phyloP scores from a whole-genome alignment of 2,888 invertebrate genomes.

The Morpho achilles region DNA sequence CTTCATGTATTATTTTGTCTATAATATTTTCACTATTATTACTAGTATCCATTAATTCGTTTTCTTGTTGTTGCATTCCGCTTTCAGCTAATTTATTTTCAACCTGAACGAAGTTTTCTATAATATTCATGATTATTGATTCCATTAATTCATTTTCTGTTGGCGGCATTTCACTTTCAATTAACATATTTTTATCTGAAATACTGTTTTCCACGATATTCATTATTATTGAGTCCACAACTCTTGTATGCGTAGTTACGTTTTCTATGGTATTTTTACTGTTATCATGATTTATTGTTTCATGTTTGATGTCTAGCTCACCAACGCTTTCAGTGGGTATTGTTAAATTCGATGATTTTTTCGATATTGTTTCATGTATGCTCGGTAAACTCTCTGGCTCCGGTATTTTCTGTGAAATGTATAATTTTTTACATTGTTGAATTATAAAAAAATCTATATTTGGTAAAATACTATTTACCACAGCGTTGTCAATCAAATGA shows the following conservation, averaged over 20 bases:
- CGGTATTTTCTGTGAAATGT: neutral
- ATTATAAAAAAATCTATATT: neutral
- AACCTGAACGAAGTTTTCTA: too few relatives aligned
- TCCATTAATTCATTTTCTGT: neutral
- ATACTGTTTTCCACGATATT: neutral
- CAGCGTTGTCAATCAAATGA: slow-evolving; percentile 44
- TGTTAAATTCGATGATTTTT: neutral
- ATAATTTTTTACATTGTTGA: neutral
- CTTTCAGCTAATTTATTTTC: too few relatives aligned
- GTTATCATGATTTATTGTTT: too few relatives aligned
- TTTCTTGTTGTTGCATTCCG: too few relatives aligned
- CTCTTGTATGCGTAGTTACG: too few relatives aligned
- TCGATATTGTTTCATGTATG: neutral
- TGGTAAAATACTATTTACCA: slow-evolving; percentile 39
- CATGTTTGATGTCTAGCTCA: too few relatives aligned
- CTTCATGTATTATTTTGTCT: neutral
- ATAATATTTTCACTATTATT: neutral
- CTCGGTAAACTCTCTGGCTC: slow-evolving; percentile 1
- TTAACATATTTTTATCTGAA: neutral
- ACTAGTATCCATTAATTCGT: neutral
- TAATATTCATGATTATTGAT: neutral
- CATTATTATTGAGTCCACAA: neutral
- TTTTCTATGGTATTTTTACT: too few relatives aligned
- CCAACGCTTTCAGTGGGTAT: neutral
- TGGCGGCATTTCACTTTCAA: neutral